phyloP scores from a whole-genome alignment of 2,888 invertebrate genomes.

The Onthophagus sagittarius region DNA sequence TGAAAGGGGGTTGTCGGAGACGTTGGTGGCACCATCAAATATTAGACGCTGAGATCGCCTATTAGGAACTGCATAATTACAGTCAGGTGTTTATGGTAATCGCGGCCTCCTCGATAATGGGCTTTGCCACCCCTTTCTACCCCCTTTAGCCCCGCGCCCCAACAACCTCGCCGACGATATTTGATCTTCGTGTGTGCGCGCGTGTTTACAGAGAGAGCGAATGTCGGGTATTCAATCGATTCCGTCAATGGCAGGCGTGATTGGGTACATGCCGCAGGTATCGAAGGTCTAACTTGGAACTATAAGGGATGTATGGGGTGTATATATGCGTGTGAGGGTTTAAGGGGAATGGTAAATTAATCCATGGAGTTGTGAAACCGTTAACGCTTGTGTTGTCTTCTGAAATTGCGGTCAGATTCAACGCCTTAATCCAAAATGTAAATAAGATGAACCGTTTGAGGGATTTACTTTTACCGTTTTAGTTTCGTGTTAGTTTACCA shows the following conservation, averaged over 20 bases:
- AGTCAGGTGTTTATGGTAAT: slow-evolving; percentile 13
- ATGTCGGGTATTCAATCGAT: background rate
- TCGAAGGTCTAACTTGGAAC: background rate
- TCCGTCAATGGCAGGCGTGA: background rate
- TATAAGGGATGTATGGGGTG: background rate
- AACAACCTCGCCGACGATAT: background rate
- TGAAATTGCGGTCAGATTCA: background rate
- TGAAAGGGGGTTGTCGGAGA: background rate
- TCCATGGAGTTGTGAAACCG: background rate
- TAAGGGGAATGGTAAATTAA: background rate
- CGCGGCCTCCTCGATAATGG: slow-evolving; percentile 10
- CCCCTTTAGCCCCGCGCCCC: background rate
- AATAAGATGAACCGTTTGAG: background rate
- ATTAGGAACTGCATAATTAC: slow-evolving; percentile 11
- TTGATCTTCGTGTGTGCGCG: background rate
- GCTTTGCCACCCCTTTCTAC: background rate
- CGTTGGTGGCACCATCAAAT: slow-evolving; percentile 3
- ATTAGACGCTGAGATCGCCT: slow-evolving; percentile 7
- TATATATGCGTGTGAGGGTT: too few relatives aligned
- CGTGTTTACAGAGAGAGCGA: background rate
- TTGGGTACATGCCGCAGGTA: background rate
- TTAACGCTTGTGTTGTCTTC: background rate
- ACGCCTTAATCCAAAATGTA: background rate
- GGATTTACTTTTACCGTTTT: too few relatives aligned
- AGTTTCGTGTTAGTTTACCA: background rate